Conservation (phyloP, 2,797 vertebrate genomes). For the Onychomys torridus region DNA sequence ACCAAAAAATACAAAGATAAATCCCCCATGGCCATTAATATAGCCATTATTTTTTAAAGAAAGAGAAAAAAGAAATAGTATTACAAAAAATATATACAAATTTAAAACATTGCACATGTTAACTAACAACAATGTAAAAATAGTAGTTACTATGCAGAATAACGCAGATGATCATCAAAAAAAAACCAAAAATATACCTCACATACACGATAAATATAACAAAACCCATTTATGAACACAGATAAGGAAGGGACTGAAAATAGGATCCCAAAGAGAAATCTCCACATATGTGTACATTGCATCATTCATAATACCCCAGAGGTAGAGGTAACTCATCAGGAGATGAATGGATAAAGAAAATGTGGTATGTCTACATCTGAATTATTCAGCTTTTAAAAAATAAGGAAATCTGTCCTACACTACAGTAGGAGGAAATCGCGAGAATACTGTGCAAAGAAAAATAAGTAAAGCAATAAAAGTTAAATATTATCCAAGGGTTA, state of each 20-base stretch:
- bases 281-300: background rate
- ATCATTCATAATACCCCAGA: background rate
- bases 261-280: background rate
- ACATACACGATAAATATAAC: background rate
- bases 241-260: background rate
- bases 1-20: background rate
- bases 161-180: background rate
- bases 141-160: background rate
- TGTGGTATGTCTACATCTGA: background rate
- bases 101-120: background rate
- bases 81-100: background rate
- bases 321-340: background rate
- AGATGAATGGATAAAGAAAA: background rate
- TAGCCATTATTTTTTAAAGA: background rate
- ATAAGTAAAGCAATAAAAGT: background rate
- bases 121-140: background rate
- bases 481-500: background rate
- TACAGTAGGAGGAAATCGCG: background rate
- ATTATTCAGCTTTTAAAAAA: background rate
- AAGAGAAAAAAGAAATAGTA: background rate
- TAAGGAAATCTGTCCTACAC: background rate
- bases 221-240: background rate
- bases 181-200: background rate
- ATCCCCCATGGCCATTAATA: background rate
- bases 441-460: conserved; percentile 30